These are phyloP conservation scores for Brachionus asplanchnoidis DNA, from an alignment of 1,140 invertebrate genomes.

Conservation along the genomic window DNA sequence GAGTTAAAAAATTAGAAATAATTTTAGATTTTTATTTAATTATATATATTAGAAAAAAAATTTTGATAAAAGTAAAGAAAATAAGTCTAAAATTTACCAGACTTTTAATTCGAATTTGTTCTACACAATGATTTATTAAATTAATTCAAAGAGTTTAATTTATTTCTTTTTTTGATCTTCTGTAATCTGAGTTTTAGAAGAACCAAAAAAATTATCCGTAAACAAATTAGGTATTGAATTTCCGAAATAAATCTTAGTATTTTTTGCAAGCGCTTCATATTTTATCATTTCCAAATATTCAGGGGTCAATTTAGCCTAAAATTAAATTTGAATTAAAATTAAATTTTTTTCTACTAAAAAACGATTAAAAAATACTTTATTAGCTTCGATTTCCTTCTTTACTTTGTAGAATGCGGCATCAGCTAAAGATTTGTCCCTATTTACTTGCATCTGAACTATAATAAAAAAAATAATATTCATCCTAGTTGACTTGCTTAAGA, in stretches of 20 bases:
- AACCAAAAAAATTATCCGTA: slow-evolving; percentile 52
- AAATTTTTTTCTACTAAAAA: not conserved
- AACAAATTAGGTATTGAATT: slow-evolving; percentile 76
- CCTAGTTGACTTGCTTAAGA: not conserved
- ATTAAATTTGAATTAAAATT: not conserved
- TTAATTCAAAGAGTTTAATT: not conserved
- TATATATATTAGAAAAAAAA: not conserved
- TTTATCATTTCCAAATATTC: slow-evolving; percentile 77
- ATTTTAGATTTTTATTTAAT: not conserved
- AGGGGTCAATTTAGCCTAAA: slow-evolving; percentile 65
- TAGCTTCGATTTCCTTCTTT: slow-evolving; percentile 70
- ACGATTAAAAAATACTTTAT: slow-evolving; percentile 58
- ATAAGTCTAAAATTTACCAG: not conserved
- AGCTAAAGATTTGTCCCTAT: slow-evolving; percentile 69
- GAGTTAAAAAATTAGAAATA: too few species aligned
- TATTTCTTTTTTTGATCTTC: not conserved
- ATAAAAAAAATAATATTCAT: not conserved
- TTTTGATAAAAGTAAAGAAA: not conserved
- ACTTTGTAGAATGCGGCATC: slow-evolving; percentile 76
- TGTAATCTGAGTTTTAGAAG: not conserved
- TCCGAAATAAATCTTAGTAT: slow-evolving; percentile 81
- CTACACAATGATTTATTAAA: not conserved
- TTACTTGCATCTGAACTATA: slow-evolving; percentile 72
- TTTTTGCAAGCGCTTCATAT: slow-evolving; percentile 71
- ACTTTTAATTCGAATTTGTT: not conserved